Evolutionary conservation across 2,113 vertebrate genomes (phyloP).

Genomic region (Rhinogobius similis): DNA sequence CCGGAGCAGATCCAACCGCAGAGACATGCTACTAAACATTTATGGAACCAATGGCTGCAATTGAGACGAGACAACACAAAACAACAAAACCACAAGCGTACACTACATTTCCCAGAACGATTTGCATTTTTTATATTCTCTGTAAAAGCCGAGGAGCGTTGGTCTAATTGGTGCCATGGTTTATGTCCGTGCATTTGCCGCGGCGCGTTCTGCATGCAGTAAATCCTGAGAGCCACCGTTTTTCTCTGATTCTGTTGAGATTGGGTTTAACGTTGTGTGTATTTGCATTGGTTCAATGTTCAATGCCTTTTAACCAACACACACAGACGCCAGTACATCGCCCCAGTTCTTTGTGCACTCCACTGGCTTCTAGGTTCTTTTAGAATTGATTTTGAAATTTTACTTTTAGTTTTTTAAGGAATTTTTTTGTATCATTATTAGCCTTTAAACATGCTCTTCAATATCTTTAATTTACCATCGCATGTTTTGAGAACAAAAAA

Average conservation of each 20-base stretch:
- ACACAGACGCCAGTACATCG: no score
- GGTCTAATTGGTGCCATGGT: not conserved
- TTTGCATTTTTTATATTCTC: not conserved
- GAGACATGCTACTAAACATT: slow-evolving; percentile 32
- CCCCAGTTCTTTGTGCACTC: no score
- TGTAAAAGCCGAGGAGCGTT: slow-evolving; percentile 1
- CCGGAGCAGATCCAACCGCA: slow-evolving; percentile 35
- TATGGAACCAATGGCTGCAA: slow-evolving; percentile 23
- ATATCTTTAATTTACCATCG: no score
- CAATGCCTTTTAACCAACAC: no score
- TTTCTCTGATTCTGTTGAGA: not conserved
- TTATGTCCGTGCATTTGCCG: not conserved
- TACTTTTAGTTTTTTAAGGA: no score
- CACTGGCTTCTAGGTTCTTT: no score
- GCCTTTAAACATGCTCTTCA: no score
- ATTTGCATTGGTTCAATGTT: no score
- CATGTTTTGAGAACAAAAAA: no score
- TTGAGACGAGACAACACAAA: not conserved
- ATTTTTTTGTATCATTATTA: no score
- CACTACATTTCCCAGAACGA: slow-evolving; percentile 16
- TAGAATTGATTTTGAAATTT: no score
- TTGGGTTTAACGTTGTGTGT: not conserved
- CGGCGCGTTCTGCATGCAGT: not conserved
- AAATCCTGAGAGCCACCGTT: not conserved
- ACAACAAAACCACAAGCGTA: slow-evolving; percentile 29